These are phyloP conservation scores for Melanogrammus aeglefinus DNA, from an alignment of 2,797 vertebrate species.

Conservation along the genomic window DNA sequence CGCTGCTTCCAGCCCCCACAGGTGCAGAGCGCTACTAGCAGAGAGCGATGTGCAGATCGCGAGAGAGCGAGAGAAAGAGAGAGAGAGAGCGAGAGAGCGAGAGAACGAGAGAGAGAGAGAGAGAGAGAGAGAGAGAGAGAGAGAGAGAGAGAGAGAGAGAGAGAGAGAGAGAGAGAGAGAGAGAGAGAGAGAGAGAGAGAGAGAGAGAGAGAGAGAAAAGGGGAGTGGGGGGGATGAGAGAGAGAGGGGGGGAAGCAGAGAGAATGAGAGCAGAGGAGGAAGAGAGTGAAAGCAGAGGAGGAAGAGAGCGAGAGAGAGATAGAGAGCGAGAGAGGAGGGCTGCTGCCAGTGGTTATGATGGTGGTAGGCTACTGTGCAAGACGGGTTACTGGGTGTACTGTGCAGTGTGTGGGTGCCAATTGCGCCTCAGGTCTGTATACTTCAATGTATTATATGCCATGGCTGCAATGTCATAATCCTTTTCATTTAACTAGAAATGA, in stretches of 20 bases:
- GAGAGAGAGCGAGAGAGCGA: background rate
- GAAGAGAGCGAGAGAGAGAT: conserved; percentile 7
- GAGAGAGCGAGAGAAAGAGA: conserved; percentile 10
- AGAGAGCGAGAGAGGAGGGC: background rate
- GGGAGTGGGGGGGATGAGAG: background rate
- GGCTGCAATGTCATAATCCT: background rate
- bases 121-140: conserved; percentile 11
- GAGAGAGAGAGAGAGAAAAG: conserved; percentile 12
- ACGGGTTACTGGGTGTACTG: background rate
- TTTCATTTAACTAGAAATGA: background rate
- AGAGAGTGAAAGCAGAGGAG: conserved; percentile 7
- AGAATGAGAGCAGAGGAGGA: background rate
- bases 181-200: background rate
- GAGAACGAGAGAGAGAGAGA: background rate
- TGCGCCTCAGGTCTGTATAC: background rate
- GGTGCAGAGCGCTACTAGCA: background rate
- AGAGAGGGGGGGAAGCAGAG: conserved; percentile 1
- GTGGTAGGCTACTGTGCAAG: background rate
- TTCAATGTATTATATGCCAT: background rate
- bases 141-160: conserved; percentile 2
- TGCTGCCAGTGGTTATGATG: background rate
- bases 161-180: conserved; percentile 12
- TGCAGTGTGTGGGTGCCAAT: background rate
- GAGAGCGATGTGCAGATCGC: background rate
- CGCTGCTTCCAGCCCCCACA: background rate